Conservation (phyloP, 2,113 vertebrate species). For the Myanophis thanlyinensis region DNA sequence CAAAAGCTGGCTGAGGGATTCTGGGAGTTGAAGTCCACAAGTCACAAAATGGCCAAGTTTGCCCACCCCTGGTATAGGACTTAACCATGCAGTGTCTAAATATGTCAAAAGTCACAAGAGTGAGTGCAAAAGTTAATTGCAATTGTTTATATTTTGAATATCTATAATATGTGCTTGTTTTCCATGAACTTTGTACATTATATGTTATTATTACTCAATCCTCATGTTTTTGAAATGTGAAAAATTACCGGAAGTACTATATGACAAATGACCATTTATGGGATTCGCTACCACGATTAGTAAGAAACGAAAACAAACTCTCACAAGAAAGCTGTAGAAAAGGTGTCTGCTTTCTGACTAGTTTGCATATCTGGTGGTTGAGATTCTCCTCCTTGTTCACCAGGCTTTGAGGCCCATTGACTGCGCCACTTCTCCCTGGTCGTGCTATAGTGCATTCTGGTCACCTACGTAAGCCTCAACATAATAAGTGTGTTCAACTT, state of each 20-base stretch:
- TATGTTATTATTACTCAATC: not conserved
- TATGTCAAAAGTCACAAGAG: not conserved
- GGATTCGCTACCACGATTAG: not conserved
- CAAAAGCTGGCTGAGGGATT: too few relatives aligned
- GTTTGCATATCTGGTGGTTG: too few relatives aligned
- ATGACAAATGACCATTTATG: not conserved
- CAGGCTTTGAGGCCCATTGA: too few relatives aligned
- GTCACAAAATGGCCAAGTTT: too few relatives aligned
- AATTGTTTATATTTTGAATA: not conserved
- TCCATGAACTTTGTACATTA: not conserved
- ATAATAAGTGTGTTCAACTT: not conserved
- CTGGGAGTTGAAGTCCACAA: too few relatives aligned
- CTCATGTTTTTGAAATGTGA: not conserved
- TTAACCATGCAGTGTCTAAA: not conserved
- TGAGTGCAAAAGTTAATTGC: not conserved
- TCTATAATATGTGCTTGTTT: not conserved
- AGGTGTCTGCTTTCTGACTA: too few relatives aligned
- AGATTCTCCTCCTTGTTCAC: too few relatives aligned
- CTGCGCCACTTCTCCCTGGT: too few relatives aligned
- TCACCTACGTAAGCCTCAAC: not conserved
- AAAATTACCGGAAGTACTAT: not conserved
- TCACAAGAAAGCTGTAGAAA: not conserved
- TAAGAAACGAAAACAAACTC: not conserved
- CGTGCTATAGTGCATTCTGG: too few relatives aligned
- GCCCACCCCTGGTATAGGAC: not conserved